Base-by-base conservation (phyloP, 2,797 vertebrate species). In the Gephyroberyx darwinii region DNA sequence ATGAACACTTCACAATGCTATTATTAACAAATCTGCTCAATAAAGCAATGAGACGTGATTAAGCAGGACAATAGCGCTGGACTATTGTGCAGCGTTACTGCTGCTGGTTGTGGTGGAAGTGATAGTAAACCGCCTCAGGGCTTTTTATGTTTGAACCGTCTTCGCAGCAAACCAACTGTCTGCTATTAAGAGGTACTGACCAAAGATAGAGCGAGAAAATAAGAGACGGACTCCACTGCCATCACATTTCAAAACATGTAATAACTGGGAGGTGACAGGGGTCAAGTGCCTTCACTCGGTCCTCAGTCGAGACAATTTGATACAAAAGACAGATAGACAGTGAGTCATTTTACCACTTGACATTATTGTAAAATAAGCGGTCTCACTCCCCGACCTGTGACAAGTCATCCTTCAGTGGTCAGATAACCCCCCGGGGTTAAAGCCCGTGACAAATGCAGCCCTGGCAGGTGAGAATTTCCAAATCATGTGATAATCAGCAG, bases 211-310 rank as follows among this genome's bases (percentile, higher is more conserved):
- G 65, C 20, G 47, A 41, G 69, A 19, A 77, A 82, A 86, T 68
- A 86, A 63, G 70, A 53, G 66, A 75, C 22, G 20, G 67, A 59
- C 71, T 64, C 68, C 43, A 72, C 47, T 51, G 61, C 52, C 66
- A 54, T 84, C 74, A 7, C 73, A 26, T 86, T 83, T 80, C 47
- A 75, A 77, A 90, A 86, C 74, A 69, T 83, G 74, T 90, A 90
- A 84, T 90, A 90, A 84, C 88, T 71, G 50, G 12, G 59, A 69
- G 86, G 88, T 82, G 85, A 86, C 68, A 5, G 66, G 71, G 88
- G 91, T 90, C 89, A 89, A 92, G 85, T 85, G 86, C 68, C 71
- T 79, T 80, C 81, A 80, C 60, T 84, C 61, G 43, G 59, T 79
- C 79, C 62, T 71, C 80, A 68, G 66, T 80, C 30, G 56, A 88